These are phyloP conservation scores for Oncorhynchus kisutch DNA, from an alignment of 2,113 vertebrate species.

Conservation along the genomic window DNA sequence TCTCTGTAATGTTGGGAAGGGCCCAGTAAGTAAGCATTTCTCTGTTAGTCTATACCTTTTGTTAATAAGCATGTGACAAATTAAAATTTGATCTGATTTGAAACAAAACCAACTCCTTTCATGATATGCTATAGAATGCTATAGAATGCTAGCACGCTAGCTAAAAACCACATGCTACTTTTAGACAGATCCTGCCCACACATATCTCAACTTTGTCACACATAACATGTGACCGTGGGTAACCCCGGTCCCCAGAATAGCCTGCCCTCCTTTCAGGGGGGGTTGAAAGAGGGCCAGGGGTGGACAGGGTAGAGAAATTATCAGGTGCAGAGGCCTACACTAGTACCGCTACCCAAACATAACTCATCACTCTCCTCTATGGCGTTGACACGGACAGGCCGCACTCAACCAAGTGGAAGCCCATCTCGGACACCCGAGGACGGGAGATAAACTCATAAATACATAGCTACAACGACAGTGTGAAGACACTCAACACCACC, in stretches of 20 bases:
- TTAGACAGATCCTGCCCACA: not conserved
- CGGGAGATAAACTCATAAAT: constrained; percentile 37
- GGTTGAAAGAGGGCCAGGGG: constrained; percentile 5
- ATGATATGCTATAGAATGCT: not conserved
- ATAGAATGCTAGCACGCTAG: not conserved
- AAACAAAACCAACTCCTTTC: not conserved
- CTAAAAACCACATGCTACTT: too few species aligned
- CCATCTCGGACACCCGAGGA: too few species aligned
- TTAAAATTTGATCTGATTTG: too few species aligned
- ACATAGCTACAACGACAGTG: constrained; percentile 17
- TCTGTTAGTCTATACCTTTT: too few species aligned
- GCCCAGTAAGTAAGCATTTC: too few species aligned
- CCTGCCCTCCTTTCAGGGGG: constrained; percentile 6
- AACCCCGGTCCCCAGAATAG: constrained; percentile 59
- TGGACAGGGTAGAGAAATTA: not conserved
- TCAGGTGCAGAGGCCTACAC: constrained; percentile 12
- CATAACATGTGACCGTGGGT: not conserved
- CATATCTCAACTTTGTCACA: not conserved
- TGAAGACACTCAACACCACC: not conserved
- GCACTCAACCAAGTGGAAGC: constrained; percentile 40
- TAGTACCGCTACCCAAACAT: constrained; percentile 41
- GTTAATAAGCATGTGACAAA: too few species aligned
- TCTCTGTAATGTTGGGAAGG: too few species aligned
- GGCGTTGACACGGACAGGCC: constrained; percentile 53
- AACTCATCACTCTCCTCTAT: constrained; percentile 46